Percentiles rank a stretch among this genome's conserved stretches.
These are phyloP conservation scores for Cygnus olor DNA, from an alignment of 2,797 vertebrate genomes.

Conservation along the genomic window DNA sequence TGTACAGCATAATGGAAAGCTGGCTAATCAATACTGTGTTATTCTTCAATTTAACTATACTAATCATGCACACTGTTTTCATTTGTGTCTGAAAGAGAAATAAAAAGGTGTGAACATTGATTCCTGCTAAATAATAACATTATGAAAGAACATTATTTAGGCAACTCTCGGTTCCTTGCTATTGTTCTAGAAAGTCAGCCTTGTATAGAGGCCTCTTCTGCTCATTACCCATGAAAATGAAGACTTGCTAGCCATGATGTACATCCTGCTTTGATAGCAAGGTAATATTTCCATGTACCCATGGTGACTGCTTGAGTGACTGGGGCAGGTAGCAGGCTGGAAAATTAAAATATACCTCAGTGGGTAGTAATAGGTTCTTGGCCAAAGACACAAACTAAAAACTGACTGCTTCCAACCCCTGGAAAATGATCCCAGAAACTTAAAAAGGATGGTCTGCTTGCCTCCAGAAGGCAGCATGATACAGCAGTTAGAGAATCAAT, in stretches of 20 bases:
- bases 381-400: background rate
- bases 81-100: slow-evolving; percentile 47
- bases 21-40: slow-evolving; percentile 51
- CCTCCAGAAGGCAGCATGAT: background rate
- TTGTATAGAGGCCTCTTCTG: background rate
- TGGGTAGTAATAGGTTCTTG: background rate
- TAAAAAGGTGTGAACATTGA: slow-evolving; percentile 53
- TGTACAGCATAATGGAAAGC: slow-evolving; percentile 47
- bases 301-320: background rate
- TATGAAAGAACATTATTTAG: slow-evolving; percentile 19
- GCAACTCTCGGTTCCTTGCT: background rate
- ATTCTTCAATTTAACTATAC: slow-evolving; percentile 52
- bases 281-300: background rate
- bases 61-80: slow-evolving; percentile 36
- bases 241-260: background rate
- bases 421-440: background rate
- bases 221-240: slow-evolving; percentile 19
- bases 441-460: background rate
- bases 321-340: background rate
- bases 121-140: slow-evolving; percentile 44
- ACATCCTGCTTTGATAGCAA: background rate
- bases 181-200: background rate
- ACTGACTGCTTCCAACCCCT: background rate
- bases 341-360: slow-evolving; percentile 10
- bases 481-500: background rate